A percentile compares a stretch with the other conserved stretches of the same genome.
Conservation (phyloP, 2,888 invertebrate genomes). For the Fragum sueziense region DNA sequence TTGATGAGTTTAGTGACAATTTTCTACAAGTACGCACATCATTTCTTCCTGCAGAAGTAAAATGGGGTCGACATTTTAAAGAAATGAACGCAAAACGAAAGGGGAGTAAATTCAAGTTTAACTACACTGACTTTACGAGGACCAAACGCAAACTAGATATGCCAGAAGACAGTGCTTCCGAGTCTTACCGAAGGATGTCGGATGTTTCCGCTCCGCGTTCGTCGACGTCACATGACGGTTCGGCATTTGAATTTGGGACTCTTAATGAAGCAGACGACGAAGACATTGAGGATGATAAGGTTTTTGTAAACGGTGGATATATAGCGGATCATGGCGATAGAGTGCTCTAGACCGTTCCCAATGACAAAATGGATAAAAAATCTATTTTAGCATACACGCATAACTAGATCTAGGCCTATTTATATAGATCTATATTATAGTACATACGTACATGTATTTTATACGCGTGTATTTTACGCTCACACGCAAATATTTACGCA, state of each 20-base stretch:
- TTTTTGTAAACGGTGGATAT: background rate
- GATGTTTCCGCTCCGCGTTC: constrained; percentile 1
- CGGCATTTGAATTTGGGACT: background rate
- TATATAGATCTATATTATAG: too few species aligned
- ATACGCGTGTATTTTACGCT: too few species aligned
- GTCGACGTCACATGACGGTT: background rate
- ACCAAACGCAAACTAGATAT: constrained; percentile 37
- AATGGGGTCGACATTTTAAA: constrained; percentile 74
- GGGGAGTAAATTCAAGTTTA: constrained; percentile 46
- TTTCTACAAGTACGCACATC: constrained; percentile 82
- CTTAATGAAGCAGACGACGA: constrained; percentile 1
- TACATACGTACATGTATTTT: too few species aligned
- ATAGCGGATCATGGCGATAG: background rate
- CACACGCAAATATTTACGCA: too few species aligned
- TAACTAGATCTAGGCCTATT: too few species aligned
- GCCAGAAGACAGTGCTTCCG: constrained; percentile 53
- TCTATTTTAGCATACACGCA: too few species aligned
- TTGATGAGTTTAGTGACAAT: constrained; percentile 91
- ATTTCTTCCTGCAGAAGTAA: constrained; percentile 79
- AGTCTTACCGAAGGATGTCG: constrained; percentile 37
- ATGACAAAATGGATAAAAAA: too few species aligned
- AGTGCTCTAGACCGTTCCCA: background rate
- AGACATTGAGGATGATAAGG: background rate
- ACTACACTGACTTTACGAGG: constrained; percentile 54
- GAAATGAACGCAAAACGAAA: constrained; percentile 59